Conservation (phyloP, 2,888 invertebrate species). For the Seira ritae region DNA sequence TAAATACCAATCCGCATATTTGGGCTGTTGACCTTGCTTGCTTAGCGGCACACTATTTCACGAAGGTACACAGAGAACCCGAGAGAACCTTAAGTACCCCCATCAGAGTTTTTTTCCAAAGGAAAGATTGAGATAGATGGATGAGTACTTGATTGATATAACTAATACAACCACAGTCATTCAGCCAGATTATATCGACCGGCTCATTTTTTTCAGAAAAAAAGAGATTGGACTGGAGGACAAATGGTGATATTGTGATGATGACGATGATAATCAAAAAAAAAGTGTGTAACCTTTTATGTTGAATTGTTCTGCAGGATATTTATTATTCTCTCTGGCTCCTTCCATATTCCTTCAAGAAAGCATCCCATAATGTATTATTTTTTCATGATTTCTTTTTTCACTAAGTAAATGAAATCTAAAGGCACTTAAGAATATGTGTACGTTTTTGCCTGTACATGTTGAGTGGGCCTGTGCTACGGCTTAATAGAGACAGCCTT, state of each 20-base stretch:
- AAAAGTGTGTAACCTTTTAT: conserved; percentile 44
- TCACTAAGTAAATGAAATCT: conserved; percentile 26
- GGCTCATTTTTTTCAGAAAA: conserved; percentile 30
- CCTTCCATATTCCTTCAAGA: conserved; percentile 44
- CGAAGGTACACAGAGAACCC: no score
- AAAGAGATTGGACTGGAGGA: conserved; percentile 46
- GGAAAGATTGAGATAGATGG: no score
- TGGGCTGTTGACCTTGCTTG: no score
- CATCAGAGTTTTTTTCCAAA: no score
- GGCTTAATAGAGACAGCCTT: conserved; percentile 3
- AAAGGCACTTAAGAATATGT: no score
- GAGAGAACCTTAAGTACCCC: no score
- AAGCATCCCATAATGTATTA: neutral
- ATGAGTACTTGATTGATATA: no score
- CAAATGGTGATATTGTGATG: conserved; percentile 56
- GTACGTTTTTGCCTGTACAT: no score
- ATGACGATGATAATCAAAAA: conserved; percentile 59
- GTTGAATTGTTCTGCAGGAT: neutral
- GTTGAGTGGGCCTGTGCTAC: no score
- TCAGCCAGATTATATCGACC: conserved; percentile 27
- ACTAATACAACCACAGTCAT: conserved; percentile 11
- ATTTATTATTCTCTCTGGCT: conserved; percentile 48
- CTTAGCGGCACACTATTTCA: no score
- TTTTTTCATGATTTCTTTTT: conserved; percentile 40
- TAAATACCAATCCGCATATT: no score